Conservation (phyloP, 2,113 vertebrate genomes). For the Podarcis cretensis region DNA sequence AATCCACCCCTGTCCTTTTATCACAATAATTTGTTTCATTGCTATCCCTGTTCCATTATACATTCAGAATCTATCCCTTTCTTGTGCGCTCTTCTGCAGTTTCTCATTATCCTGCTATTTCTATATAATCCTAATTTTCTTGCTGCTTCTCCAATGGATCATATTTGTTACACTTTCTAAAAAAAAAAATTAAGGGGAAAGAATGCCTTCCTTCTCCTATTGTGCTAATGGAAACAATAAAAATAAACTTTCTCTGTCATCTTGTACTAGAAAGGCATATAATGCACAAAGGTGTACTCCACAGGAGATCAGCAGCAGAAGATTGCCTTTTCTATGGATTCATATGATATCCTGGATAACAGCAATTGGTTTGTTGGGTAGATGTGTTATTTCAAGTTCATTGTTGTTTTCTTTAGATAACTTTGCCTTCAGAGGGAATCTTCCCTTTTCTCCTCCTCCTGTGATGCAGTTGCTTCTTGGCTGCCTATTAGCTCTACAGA, state of each 20-base stretch:
- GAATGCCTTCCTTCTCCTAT: neutral
- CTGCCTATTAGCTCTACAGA: neutral
- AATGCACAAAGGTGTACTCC: constrained; percentile 3
- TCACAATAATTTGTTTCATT: neutral
- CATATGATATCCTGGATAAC: neutral
- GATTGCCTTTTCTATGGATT: constrained; percentile 2
- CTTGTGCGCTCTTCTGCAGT: neutral
- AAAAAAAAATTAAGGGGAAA: neutral
- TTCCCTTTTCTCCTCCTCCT: neutral
- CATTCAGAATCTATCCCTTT: neutral
- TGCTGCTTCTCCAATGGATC: neutral
- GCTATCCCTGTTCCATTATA: neutral
- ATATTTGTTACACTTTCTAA: neutral
- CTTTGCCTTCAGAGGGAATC: neutral
- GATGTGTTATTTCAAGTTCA: neutral
- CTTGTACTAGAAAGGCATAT: neutral
- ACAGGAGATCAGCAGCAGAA: neutral
- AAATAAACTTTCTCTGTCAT: neutral
- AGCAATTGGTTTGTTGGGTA: neutral
- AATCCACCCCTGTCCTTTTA: constrained; percentile 3
- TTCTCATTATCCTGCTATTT: neutral
- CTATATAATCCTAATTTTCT: constrained; percentile 5
- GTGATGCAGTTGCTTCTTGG: neutral
- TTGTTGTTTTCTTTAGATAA: neutral
- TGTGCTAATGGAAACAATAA: constrained; percentile 5